These are phyloP conservation scores for Drosophila emarginata DNA, from an alignment of 2,888 invertebrate genomes.

Conservation along the genomic window DNA sequence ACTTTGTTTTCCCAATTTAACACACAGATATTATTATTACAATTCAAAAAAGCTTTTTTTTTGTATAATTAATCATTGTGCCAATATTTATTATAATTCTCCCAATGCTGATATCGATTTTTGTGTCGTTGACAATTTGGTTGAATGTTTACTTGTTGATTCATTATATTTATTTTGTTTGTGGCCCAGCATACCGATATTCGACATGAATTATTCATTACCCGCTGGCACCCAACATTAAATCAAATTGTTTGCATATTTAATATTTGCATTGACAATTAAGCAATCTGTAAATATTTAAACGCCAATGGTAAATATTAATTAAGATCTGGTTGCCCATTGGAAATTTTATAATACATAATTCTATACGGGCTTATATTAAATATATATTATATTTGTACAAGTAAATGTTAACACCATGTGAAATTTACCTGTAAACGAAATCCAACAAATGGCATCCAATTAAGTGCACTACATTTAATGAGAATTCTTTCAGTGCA, in stretches of 20 bases:
- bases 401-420: slow-evolving; percentile 16
- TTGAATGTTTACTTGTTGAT: slow-evolving; percentile 27
- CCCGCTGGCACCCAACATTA: slow-evolving; percentile 11
- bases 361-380: slow-evolving; percentile 4
- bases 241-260: slow-evolving; percentile 31
- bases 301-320: slow-evolving; percentile 49
- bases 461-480: slow-evolving; percentile 45
- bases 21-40: too few relatives aligned
- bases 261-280: slow-evolving; percentile 54
- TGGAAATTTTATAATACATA: not conserved
- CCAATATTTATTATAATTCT: not conserved
- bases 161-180: slow-evolving; percentile 33
- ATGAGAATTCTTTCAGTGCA: slow-evolving; percentile 13
- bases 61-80: not conserved
- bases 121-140: not conserved
- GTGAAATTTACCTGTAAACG: not conserved
- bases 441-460: slow-evolving; percentile 14
- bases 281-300: slow-evolving; percentile 42
- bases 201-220: slow-evolving; percentile 42
- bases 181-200: slow-evolving; percentile 43
- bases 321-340: slow-evolving; percentile 31
- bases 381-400: slow-evolving; percentile 12
- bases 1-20: too few relatives aligned
- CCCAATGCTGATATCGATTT: slow-evolving; percentile 8
- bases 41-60: not conserved